Evolutionary conservation across 1,140 invertebrate genomes (phyloP).

Genomic region (Saxidomus purpurata): DNA sequence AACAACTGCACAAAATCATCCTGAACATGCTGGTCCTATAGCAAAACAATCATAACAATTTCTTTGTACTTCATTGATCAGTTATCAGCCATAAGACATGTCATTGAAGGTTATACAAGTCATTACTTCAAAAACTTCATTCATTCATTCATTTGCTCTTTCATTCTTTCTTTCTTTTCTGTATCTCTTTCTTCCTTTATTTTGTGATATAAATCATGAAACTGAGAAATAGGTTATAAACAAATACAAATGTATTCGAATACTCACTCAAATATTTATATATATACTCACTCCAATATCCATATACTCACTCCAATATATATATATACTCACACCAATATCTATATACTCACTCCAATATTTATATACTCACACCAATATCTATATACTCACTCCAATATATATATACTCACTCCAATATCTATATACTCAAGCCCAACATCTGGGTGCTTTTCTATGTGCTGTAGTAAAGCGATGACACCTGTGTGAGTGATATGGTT

Average conservation of each 20-base stretch:
- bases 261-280: too few species aligned
- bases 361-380: too few species aligned
- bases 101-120: too few species aligned
- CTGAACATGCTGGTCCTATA: constrained; percentile 58
- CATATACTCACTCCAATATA: constrained; percentile 22
- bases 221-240: too few species aligned
- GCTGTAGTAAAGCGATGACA: constrained; percentile 9
- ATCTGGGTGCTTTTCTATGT: constrained; percentile 26
- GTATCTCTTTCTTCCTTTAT: too few species aligned
- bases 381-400: constrained; percentile 6
- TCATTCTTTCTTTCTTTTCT: too few species aligned
- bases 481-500: constrained; percentile 50
- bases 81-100: too few species aligned
- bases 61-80: background rate
- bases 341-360: constrained; percentile 40
- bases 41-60: too few species aligned
- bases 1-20: constrained; percentile 56
- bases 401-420: constrained; percentile 49
- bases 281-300: constrained; percentile 54
- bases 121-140: too few species aligned
- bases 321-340: constrained; percentile 49
- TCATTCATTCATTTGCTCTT: too few species aligned
- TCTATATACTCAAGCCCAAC: constrained; percentile 49
- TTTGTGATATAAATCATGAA: too few species aligned
- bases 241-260: too few species aligned